These are phyloP conservation scores for Dipodomys spectabilis DNA, from an alignment of 2,113 vertebrate genomes.

Conservation along the genomic window DNA sequence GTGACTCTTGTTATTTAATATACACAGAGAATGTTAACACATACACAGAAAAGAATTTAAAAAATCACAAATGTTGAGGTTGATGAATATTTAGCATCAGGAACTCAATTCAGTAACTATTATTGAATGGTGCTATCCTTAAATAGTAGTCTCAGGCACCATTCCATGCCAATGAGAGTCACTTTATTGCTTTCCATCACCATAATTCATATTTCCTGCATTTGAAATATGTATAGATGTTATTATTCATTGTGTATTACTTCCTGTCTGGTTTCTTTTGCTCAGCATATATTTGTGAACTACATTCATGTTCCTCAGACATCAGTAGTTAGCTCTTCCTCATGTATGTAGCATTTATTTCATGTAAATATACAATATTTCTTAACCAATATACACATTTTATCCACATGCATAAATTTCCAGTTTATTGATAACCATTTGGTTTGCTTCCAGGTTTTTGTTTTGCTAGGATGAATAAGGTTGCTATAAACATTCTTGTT, in stretches of 20 bases:
- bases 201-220: neutral
- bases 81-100: conserved; percentile 5
- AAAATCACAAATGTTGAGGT: neutral
- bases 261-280: conserved; percentile 37
- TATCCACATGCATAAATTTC: neutral
- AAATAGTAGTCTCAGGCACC: neutral
- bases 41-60: neutral
- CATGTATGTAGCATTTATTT: conserved; percentile 4
- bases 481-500: neutral
- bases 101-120: neutral
- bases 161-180: neutral
- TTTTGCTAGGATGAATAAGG: neutral
- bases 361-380: neutral
- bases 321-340: neutral
- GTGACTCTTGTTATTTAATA: neutral
- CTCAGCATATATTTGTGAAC: neutral
- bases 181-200: neutral
- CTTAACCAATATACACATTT: neutral
- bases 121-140: neutral
- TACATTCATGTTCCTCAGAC: neutral
- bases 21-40: neutral
- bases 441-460: neutral
- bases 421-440: neutral
- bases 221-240: neutral
- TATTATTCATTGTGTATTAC: neutral